Conservation (phyloP, 1,140 invertebrate genomes). For the Drosophila ercepeae region DNA sequence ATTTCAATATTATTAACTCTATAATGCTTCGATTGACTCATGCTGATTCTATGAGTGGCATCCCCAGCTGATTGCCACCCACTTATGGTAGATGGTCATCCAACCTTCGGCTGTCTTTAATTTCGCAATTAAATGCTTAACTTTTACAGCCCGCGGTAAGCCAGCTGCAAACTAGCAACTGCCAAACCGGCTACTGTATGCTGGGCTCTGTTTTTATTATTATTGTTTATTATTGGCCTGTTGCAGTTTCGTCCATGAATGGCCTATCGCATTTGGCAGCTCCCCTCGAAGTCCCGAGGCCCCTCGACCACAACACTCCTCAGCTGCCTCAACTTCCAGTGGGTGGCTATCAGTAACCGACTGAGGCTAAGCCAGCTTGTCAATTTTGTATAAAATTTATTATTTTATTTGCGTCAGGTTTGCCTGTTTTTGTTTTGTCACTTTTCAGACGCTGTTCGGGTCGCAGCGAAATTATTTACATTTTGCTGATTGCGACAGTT, state of each 20-base stretch:
- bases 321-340: slow-evolving; percentile 30
- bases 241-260: slow-evolving; percentile 35
- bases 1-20: no score
- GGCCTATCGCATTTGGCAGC: slow-evolving; percentile 31
- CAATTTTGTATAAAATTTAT: slow-evolving; percentile 81
- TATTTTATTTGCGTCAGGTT: slow-evolving; percentile 81
- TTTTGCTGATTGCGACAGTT: slow-evolving; percentile 69
- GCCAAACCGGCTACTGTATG: slow-evolving; percentile 71
- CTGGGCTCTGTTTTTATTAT: slow-evolving; percentile 23
- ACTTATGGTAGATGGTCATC: not conserved
- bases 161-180: slow-evolving; percentile 42
- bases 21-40: no score
- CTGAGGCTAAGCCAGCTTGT: slow-evolving; percentile 74
- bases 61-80: not conserved
- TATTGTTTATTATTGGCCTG: slow-evolving; percentile 26
- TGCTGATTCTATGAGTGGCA: not conserved
- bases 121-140: slow-evolving; percentile 80
- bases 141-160: slow-evolving; percentile 64
- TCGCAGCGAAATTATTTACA: slow-evolving; percentile 71
- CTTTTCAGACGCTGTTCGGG: slow-evolving; percentile 31
- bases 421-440: slow-evolving; percentile 24
- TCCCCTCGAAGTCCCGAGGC: not conserved
- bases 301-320: slow-evolving; percentile 8
- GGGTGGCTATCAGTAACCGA: slow-evolving; percentile 57
- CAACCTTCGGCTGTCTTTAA: slow-evolving; percentile 65